Base-by-base conservation (phyloP, 2,888 invertebrate genomes). In the Adineta ricciae region DNA sequence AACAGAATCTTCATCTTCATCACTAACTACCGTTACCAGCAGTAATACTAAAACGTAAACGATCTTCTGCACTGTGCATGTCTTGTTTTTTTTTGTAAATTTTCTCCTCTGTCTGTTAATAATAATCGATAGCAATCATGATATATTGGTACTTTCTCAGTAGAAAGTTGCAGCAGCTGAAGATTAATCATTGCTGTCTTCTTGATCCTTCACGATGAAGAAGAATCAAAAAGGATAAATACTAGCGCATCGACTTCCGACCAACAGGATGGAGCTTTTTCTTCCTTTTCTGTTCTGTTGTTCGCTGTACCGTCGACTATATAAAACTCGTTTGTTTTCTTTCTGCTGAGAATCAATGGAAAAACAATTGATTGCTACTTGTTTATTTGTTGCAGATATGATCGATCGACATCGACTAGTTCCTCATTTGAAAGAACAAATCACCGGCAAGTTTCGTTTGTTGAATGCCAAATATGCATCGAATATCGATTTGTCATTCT, bases 1-100 rank as follows among this genome's bases (percentile, higher is more conserved):
- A 49, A 52, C 83, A 19, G 49, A 83, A 50, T 82, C 83, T 49
- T 38, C 46, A 46, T 82, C 83, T 49, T 38, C 72, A 41, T 78
- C 78, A 41, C 14, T 21, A 19, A 78, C 21, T 64, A n/a, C 21
- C 24, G 14, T 41, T 14, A 38, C 38, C 14, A 16, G 24, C 38
- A 78, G 11, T 78, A 24, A 41, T 78, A 78, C 24, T 21, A 78
- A 78, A 41, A 41, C 38, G 38, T 78, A 24, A 41, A 50, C 19
- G 9, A 50, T 50, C 50, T 46, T 11, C 11, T 46, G 50, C 50
- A 50, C 2, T 50, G 50, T 50, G 16, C 19, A 16, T 50, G 3
- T 50, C 16, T 50, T 24, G 21, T 41, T 41, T 14, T 78, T 78
- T 64, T 64, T 64, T 64, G 64, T 64, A 64, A 19, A 64, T 64